phyloP scores from a whole-genome alignment of 2,888 invertebrate genomes.

The Pseudococcus longispinus region DNA sequence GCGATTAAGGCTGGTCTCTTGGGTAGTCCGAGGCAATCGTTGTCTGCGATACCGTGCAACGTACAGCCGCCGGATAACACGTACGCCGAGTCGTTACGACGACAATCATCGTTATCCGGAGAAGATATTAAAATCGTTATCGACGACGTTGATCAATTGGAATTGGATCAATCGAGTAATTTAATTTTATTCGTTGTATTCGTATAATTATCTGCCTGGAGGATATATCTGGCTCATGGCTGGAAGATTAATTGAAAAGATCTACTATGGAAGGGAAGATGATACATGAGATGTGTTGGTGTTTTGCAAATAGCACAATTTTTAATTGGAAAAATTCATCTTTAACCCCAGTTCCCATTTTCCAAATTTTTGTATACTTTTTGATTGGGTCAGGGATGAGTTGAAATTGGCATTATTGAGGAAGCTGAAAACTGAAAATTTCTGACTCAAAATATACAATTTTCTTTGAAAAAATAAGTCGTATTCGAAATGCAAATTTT shows the following conservation, averaged over 20 bases:
- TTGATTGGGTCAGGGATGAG: no score
- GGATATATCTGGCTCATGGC: no score
- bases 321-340: not conserved
- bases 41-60: constrained; percentile 21
- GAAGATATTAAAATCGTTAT: constrained; percentile 93
- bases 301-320: not conserved
- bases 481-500: no score
- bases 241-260: not conserved
- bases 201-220: not conserved
- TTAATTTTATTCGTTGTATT: not conserved
- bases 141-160: constrained; percentile 83
- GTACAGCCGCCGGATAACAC: constrained; percentile 3
- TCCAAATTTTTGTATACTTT: no score
- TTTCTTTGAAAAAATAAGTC: no score
- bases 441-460: no score
- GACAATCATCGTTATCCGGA: constrained; percentile 87
- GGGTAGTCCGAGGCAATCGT: constrained; percentile 44
- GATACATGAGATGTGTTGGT: not conserved
- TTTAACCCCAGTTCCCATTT: no score
- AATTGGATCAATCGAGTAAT: constrained; percentile 60
- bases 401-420: no score
- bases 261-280: not conserved
- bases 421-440: no score
- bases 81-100: constrained; percentile 62
- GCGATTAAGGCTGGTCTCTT: constrained; percentile 55